A percentile compares a stretch with the other conserved stretches of the same genome.
Conservation (phyloP, 2,113 vertebrate genomes). For the Pogona vitticeps region DNA sequence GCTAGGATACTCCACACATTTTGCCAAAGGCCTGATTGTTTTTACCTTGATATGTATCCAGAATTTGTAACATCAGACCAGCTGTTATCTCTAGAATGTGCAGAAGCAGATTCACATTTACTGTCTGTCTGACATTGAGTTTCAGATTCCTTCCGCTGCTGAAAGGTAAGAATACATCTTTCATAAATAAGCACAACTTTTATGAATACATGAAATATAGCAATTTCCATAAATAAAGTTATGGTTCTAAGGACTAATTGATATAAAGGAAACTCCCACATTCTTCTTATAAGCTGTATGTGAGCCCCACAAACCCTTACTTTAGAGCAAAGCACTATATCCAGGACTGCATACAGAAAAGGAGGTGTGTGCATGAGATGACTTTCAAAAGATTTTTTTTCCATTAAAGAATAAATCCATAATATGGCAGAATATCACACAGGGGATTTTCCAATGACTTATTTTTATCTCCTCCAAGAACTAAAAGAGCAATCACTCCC, state of each 20-base stretch:
- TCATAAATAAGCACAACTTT: constrained; percentile 32
- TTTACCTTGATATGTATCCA: constrained; percentile 95
- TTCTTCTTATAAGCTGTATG: too few species aligned
- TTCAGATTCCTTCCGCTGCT: constrained; percentile 97
- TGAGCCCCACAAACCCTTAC: too few species aligned
- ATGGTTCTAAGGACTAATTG: neutral
- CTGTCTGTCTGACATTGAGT: constrained; percentile 95
- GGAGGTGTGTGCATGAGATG: too few species aligned
- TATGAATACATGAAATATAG: constrained; percentile 5
- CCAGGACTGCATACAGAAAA: too few species aligned
- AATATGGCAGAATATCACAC: too few species aligned
- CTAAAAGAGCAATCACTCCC: too few species aligned
- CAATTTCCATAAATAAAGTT: neutral
- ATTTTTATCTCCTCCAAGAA: too few species aligned
- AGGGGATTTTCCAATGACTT: too few species aligned
- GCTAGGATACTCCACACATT: fast-evolving
- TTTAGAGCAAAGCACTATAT: too few species aligned
- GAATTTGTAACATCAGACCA: constrained; percentile 79
- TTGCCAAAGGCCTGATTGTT: constrained; percentile 17
- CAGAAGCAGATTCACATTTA: constrained; percentile 84
- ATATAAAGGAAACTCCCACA: too few species aligned
- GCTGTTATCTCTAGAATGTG: constrained; percentile 83
- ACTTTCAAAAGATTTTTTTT: too few species aligned
- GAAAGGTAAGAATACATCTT: constrained; percentile 47
- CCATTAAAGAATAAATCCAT: too few species aligned